Evolutionary conservation across 2,113 vertebrate species (phyloP).

Genomic region (Hepsetus odoe): DNA sequence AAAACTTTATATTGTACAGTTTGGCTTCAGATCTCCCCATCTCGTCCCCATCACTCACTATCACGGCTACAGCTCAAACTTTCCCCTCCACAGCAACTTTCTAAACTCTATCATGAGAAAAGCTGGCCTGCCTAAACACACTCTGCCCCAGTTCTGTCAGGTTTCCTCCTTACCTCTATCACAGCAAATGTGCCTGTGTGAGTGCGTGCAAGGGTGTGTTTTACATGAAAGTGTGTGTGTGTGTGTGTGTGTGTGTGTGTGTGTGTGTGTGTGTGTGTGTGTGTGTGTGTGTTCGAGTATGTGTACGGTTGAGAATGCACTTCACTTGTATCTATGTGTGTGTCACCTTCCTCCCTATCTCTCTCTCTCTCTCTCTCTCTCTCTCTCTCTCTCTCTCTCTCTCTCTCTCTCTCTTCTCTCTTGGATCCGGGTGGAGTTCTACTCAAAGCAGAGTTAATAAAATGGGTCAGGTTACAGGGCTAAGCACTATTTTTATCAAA

Average conservation of each 20-base stretch:
- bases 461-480: constrained; percentile 74
- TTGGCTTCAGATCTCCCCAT: not conserved
- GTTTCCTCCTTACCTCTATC: constrained; percentile 71
- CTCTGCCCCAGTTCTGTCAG: constrained; percentile 73
- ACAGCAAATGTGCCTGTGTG: constrained; percentile 63
- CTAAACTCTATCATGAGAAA: constrained; percentile 51
- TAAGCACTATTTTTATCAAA: constrained; percentile 77
- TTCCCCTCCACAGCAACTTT: constrained; percentile 65
- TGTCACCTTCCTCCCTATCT: no score
- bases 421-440: constrained; percentile 70
- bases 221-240: no score
- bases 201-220: constrained; percentile 37
- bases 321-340: constrained; percentile 38
- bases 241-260: constrained; percentile 14
- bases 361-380: constrained; percentile 4
- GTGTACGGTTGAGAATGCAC: not conserved
- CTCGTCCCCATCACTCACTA: constrained; percentile 30
- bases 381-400: not conserved
- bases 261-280: not conserved
- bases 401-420: constrained; percentile 38
- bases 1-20: not conserved
- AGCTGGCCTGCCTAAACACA: constrained; percentile 50
- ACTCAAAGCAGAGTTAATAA: constrained; percentile 70
- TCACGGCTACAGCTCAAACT: constrained; percentile 54
- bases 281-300: constrained; percentile 14